Evolutionary conservation across 2,888 invertebrate genomes (phyloP).

Genomic region (Nasonia oneida): DNA sequence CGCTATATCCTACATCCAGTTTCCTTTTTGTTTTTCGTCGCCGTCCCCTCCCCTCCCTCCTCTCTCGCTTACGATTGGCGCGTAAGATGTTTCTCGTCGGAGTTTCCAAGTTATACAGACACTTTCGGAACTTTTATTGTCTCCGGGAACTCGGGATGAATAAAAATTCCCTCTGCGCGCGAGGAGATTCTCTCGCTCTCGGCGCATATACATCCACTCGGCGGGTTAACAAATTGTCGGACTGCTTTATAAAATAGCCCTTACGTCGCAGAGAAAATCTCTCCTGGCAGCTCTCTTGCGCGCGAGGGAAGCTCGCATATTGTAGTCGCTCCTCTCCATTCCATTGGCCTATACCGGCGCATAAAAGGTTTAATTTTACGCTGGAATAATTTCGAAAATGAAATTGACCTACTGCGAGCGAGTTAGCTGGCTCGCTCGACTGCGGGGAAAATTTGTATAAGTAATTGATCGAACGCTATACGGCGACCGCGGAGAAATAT

Average conservation of each 20-base stretch:
- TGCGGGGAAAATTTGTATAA: neutral
- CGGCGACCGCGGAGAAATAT: neutral
- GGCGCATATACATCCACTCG: slow-evolving; percentile 30
- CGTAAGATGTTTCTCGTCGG: slow-evolving; percentile 54
- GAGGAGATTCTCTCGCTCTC: slow-evolving; percentile 1
- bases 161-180: slow-evolving; percentile 49
- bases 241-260: slow-evolving; percentile 36
- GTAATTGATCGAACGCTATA: neutral
- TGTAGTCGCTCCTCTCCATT: neutral
- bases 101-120: slow-evolving; percentile 54
- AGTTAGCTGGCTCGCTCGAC: neutral
- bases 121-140: slow-evolving; percentile 61
- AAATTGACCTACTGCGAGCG: neutral
- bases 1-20: neutral
- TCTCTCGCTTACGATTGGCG: slow-evolving; percentile 24
- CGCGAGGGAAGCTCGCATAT: neutral
- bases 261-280: neutral
- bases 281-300: neutral
- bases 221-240: slow-evolving; percentile 54
- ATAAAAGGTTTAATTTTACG: slow-evolving; percentile 4
- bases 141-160: slow-evolving; percentile 56
- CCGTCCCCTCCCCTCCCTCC: neutral
- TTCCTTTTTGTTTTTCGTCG: slow-evolving; percentile 43
- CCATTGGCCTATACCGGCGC: neutral
- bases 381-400: neutral